Percentiles rank a stretch among this genome's conserved stretches.
Conservation (phyloP, 2,113 vertebrate genomes). For the Amblyopsis rosae region DNA sequence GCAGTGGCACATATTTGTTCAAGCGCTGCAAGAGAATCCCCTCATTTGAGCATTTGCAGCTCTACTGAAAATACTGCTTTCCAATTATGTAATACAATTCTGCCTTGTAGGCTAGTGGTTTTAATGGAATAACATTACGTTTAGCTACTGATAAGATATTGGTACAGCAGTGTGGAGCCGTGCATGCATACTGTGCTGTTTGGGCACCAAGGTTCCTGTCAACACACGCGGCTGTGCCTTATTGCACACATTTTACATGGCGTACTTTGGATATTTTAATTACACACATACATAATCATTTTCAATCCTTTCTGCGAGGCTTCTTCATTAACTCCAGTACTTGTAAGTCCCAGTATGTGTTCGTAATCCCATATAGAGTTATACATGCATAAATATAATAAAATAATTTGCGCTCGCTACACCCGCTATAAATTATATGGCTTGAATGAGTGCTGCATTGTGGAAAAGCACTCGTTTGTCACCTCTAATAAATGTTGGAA, state of each 20-base stretch:
- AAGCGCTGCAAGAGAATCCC: slow-evolving; percentile 91
- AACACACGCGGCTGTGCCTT: background rate
- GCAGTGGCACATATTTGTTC: slow-evolving; percentile 98
- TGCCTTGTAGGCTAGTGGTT: slow-evolving; percentile 90
- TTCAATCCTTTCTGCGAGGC: slow-evolving; percentile 57
- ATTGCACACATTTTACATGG: slow-evolving; percentile 3
- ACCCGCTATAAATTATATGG: slow-evolving; percentile 81
- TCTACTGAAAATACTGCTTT: slow-evolving; percentile 92
- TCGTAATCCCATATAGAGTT: slow-evolving; percentile 76
- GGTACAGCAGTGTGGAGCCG: slow-evolving; percentile 37
- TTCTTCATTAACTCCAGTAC: slow-evolving; percentile 70
- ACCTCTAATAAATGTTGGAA: slow-evolving; percentile 99
- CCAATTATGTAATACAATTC: slow-evolving; percentile 99
- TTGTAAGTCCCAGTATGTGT: slow-evolving; percentile 73
- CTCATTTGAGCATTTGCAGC: slow-evolving; percentile 94
- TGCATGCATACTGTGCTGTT: slow-evolving; percentile 17
- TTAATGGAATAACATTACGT: slow-evolving; percentile 91
- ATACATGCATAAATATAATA: slow-evolving; percentile 82
- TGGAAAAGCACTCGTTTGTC: slow-evolving; percentile 84
- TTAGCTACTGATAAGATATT: slow-evolving; percentile 80
- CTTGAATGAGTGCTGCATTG: slow-evolving; percentile 83
- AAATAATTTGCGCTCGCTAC: slow-evolving; percentile 80
- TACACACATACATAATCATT: slow-evolving; percentile 6
- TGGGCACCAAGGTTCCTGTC: background rate
- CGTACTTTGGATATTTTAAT: slow-evolving; percentile 34